phyloP scores from a whole-genome alignment of 1,140 invertebrate species.

The Heliconius melpomene region DNA sequence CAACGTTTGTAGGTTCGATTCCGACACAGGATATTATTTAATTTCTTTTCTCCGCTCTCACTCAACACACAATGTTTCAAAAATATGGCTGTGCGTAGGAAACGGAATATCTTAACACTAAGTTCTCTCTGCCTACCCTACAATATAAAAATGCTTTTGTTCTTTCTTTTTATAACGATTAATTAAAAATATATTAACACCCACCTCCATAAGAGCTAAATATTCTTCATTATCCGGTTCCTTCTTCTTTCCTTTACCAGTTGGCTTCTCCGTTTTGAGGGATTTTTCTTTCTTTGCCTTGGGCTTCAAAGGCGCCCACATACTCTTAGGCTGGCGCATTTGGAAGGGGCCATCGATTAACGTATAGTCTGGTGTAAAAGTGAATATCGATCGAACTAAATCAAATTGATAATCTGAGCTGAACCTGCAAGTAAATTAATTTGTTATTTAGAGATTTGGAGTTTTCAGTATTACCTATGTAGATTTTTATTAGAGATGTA shows the following conservation, averaged over 20 bases:
- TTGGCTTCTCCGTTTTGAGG: slow-evolving; percentile 52
- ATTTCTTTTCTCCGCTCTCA: too few species aligned
- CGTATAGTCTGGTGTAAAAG: slow-evolving; percentile 59
- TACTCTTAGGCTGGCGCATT: slow-evolving; percentile 56
- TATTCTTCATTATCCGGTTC: slow-evolving; percentile 63
- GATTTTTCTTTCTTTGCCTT: slow-evolving; percentile 54
- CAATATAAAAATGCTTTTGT: too few species aligned
- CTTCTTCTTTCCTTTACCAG: slow-evolving; percentile 59
- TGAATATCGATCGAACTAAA: slow-evolving; percentile 65
- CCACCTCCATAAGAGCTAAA: slow-evolving; percentile 59
- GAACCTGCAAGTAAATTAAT: slow-evolving; percentile 48
- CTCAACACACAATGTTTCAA: background rate
- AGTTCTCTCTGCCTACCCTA: too few species aligned
- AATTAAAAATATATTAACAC: background rate
- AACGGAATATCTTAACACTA: background rate
- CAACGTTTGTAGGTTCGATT: too few species aligned
- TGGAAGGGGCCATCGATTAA: slow-evolving; percentile 59
- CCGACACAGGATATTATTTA: too few species aligned
- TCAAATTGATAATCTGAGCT: slow-evolving; percentile 72
- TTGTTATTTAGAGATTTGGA: too few species aligned
- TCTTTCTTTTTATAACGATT: too few species aligned
- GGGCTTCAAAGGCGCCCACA: slow-evolving; percentile 52
- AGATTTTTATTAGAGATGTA: too few species aligned
- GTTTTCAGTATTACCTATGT: too few species aligned
- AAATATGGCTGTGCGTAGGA: too few species aligned